These are phyloP conservation scores for Tenebrosternarchus preto DNA, from an alignment of 2,113 vertebrate genomes.

Conservation along the genomic window DNA sequence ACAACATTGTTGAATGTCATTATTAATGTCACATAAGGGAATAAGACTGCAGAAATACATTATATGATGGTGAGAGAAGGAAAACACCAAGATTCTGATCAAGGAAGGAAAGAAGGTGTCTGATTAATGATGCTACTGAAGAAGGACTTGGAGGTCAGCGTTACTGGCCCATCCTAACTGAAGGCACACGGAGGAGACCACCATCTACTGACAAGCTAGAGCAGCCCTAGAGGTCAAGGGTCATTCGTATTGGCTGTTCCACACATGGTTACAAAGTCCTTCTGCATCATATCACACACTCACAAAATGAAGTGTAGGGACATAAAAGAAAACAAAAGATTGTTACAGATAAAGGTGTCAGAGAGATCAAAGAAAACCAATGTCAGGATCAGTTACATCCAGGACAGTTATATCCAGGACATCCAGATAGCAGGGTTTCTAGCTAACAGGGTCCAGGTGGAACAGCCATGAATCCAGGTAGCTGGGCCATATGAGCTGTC, in stretches of 20 bases:
- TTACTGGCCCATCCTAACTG: background rate
- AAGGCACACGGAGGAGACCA: background rate
- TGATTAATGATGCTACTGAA: background rate
- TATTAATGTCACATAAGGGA: background rate
- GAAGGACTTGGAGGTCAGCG: background rate
- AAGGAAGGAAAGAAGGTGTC: background rate
- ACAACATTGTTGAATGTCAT: background rate
- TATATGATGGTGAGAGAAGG: background rate
- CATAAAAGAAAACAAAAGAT: slow-evolving; percentile 25
- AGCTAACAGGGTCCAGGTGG: slow-evolving; percentile 22
- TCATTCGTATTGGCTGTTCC: slow-evolving; percentile 13
- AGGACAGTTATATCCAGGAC: slow-evolving; percentile 8
- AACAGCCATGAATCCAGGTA: background rate
- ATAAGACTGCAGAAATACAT: background rate
- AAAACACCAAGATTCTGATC: background rate
- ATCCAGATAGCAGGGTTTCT: slow-evolving; percentile 9
- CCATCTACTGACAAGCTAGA: background rate
- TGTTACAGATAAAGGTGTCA: slow-evolving; percentile 32
- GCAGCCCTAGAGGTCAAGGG: background rate
- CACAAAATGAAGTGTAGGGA: slow-evolving; percentile 16
- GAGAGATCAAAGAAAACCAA: slow-evolving; percentile 30
- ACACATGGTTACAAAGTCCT: slow-evolving; percentile 8
- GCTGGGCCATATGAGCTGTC: slow-evolving; percentile 12
- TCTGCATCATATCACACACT: background rate
- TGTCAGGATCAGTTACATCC: too few species aligned